A percentile compares a stretch with the other conserved stretches of the same genome.
phyloP scores from a whole-genome alignment of 2,113 vertebrate genomes.

The Rhynchopsitta pachyrhyncha region DNA sequence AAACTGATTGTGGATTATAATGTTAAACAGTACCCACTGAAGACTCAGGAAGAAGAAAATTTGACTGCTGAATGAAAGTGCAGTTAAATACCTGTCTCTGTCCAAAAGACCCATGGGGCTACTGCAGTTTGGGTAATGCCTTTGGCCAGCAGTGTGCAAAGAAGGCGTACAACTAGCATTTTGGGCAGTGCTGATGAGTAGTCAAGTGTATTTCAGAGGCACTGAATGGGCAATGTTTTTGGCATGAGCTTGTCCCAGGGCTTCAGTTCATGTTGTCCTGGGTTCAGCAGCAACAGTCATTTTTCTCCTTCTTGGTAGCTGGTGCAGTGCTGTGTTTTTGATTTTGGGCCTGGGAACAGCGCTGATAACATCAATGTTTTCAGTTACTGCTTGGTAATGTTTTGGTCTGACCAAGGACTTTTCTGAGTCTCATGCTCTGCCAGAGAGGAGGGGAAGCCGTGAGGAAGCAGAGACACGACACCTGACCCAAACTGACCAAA shows the following conservation, averaged over 20 bases:
- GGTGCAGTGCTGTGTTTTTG: too few species aligned
- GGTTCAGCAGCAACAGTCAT: too few species aligned
- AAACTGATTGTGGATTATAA: background rate
- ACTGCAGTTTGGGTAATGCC: fast-evolving
- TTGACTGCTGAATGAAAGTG: background rate
- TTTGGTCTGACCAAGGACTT: too few species aligned
- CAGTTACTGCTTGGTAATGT: too few species aligned
- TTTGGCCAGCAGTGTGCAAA: background rate
- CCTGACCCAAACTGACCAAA: too few species aligned
- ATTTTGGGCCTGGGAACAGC: too few species aligned
- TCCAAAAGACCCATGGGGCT: background rate
- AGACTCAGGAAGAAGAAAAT: background rate
- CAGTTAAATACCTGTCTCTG: background rate
- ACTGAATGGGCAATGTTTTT: background rate
- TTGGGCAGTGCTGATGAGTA: background rate
- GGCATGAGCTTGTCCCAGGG: background rate
- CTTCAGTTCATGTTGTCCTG: background rate
- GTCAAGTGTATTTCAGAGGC: fast-evolving
- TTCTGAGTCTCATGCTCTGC: too few species aligned
- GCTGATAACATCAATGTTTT: too few species aligned
- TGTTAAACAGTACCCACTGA: background rate
- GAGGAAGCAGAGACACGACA: too few species aligned
- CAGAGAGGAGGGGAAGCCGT: too few species aligned
- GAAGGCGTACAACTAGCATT: fast-evolving
- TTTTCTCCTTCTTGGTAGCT: too few species aligned